Conservation (phyloP, 2,113 vertebrate species). For the Planiliza haematocheilus region DNA sequence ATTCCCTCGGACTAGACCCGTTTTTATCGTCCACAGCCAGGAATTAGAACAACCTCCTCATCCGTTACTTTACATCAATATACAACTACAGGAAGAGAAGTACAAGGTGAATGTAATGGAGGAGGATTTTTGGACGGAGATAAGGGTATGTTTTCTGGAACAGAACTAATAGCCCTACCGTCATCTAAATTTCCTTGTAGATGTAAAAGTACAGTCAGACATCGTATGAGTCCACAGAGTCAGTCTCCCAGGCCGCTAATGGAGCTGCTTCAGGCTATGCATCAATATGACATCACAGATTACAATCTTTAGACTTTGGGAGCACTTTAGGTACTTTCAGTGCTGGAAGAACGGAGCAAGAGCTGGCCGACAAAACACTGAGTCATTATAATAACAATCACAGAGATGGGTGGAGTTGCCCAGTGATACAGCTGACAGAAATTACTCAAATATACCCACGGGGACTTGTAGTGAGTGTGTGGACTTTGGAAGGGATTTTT, state of each 20-base stretch:
- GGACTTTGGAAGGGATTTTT: constrained; percentile 31
- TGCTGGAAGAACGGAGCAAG: constrained; percentile 59
- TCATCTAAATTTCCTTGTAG: constrained; percentile 65
- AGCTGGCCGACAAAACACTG: constrained; percentile 72
- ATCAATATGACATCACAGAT: constrained; percentile 80
- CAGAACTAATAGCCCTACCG: constrained; percentile 57
- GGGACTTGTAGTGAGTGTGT: constrained; percentile 24
- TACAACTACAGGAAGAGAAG: constrained; percentile 19
- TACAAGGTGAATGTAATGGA: constrained; percentile 56
- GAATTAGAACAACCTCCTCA: constrained; percentile 1
- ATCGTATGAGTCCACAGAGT: constrained; percentile 67
- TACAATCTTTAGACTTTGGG: constrained; percentile 76
- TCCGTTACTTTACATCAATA: constrained; percentile 26
- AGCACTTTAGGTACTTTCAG: constrained; percentile 76
- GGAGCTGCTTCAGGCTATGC: constrained; percentile 72
- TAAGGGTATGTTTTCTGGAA: constrained; percentile 53
- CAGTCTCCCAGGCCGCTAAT: constrained; percentile 66
- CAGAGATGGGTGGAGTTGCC: constrained; percentile 57
- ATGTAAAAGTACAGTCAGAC: constrained; percentile 71
- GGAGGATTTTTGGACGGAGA: constrained; percentile 37
- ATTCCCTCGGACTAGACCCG: neutral
- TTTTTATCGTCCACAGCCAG: neutral
- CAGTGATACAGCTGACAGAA: constrained; percentile 45
- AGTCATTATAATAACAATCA: constrained; percentile 79
- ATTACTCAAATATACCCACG: constrained; percentile 34